Conservation (phyloP, 2,113 vertebrate genomes). For the Calypte anna region DNA sequence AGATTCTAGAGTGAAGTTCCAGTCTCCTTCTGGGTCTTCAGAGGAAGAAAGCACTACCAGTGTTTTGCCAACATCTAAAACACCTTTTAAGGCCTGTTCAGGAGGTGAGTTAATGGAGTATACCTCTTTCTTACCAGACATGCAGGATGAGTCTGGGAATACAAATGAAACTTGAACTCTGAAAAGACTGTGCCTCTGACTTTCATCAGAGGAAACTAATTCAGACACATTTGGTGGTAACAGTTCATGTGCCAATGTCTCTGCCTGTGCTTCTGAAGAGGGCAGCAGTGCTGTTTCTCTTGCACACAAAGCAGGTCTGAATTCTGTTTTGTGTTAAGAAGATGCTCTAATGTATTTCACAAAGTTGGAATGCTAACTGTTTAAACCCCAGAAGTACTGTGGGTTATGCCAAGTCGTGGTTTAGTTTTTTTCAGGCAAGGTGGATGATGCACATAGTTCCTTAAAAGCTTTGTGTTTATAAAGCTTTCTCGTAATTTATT, state of each 20-base stretch:
- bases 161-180: background rate
- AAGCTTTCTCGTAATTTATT: conserved; percentile 11
- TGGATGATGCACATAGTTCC: background rate
- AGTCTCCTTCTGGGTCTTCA: background rate
- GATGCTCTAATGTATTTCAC: background rate
- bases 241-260: background rate
- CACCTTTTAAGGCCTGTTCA: background rate
- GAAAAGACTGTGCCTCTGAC: background rate
- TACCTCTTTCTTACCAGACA: background rate
- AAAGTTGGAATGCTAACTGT: background rate
- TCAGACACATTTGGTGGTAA: background rate
- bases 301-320: background rate
- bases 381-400: background rate
- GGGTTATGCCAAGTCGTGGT: background rate
- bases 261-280: background rate
- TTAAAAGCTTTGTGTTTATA: conserved; percentile 15
- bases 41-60: background rate
- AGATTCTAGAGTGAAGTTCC: background rate
- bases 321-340: background rate
- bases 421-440: background rate
- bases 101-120: background rate
- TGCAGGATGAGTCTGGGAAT: background rate
- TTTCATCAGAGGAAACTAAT: background rate
- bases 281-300: background rate
- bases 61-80: background rate